Conservation (phyloP, 2,113 vertebrate species). For the Lanius ludovicianus region DNA sequence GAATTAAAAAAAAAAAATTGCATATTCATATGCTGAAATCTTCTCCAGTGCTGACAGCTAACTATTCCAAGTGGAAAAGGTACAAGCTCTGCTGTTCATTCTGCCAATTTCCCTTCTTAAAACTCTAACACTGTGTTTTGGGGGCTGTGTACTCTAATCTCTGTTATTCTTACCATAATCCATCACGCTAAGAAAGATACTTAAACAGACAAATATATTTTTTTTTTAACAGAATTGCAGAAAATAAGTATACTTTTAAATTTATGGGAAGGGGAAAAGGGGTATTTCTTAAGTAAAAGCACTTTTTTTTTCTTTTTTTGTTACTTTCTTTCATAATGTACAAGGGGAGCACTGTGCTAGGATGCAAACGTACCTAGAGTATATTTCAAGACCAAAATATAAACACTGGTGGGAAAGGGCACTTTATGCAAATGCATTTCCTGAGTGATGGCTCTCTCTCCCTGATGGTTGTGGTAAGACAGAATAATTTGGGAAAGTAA, state of each 20-base stretch:
- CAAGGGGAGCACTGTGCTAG: not conserved
- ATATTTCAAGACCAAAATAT: constrained; percentile 12
- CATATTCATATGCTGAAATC: constrained; percentile 17
- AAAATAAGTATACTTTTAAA: not conserved
- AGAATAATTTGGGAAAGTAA: constrained; percentile 24
- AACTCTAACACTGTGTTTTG: not conserved
- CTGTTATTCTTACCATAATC: not conserved
- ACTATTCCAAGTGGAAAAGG: not conserved
- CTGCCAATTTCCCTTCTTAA: not conserved
- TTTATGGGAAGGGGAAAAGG: not conserved
- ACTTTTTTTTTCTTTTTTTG: not conserved
- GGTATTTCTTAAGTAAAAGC: not conserved
- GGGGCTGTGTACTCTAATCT: not conserved
- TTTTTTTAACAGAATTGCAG: not conserved
- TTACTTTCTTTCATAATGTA: not conserved
- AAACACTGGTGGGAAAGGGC: not conserved
- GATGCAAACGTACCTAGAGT: not conserved
- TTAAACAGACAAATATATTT: not conserved
- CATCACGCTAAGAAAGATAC: not conserved
- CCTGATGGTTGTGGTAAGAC: constrained; percentile 15
- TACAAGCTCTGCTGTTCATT: not conserved
- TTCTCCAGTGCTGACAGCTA: not conserved
- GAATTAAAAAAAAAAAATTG: not conserved
- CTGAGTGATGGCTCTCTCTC: constrained; percentile 21
- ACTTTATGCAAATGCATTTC: constrained; percentile 14